Evolutionary conservation across 53 echinoderm and acorn worm species (phyloP).

Genomic region (Temnopleurus reevesii): DNA sequence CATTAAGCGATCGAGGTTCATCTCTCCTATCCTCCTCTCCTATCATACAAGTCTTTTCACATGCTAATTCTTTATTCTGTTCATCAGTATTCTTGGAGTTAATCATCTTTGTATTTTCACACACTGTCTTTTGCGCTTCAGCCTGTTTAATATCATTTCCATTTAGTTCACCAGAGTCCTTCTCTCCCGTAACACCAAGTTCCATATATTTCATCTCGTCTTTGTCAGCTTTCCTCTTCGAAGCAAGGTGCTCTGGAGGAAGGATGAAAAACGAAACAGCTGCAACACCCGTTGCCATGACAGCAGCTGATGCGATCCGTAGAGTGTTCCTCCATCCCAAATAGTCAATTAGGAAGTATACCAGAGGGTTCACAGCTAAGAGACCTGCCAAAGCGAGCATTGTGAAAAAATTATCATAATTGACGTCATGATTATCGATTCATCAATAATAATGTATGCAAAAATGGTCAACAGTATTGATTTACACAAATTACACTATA

Average conservation of each 20-base stretch:
- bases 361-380: slow-evolving; percentile 65
- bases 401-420: too few species aligned
- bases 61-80: background rate
- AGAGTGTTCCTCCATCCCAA: slow-evolving; percentile 78
- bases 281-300: slow-evolving; percentile 63
- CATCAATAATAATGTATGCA: too few species aligned
- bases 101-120: too few species aligned
- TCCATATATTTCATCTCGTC: background rate
- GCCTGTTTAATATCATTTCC: background rate
- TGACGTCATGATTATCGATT: too few species aligned
- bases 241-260: slow-evolving; percentile 48
- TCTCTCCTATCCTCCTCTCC: background rate
- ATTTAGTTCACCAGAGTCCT: background rate
- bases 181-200: background rate
- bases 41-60: background rate
- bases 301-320: slow-evolving; percentile 61
- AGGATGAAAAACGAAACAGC: slow-evolving; percentile 58
- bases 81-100: too few species aligned
- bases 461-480: too few species aligned
- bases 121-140: background rate
- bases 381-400: slow-evolving; percentile 54
- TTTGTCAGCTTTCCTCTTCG: background rate
- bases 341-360: slow-evolving; percentile 55
- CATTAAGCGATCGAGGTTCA: background rate
- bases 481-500: too few species aligned